A percentile compares a stretch with the other conserved stretches of the same genome.
Evolutionary conservation across 2,113 vertebrate species (phyloP).

Genomic region (Poecilia latipinna): DNA sequence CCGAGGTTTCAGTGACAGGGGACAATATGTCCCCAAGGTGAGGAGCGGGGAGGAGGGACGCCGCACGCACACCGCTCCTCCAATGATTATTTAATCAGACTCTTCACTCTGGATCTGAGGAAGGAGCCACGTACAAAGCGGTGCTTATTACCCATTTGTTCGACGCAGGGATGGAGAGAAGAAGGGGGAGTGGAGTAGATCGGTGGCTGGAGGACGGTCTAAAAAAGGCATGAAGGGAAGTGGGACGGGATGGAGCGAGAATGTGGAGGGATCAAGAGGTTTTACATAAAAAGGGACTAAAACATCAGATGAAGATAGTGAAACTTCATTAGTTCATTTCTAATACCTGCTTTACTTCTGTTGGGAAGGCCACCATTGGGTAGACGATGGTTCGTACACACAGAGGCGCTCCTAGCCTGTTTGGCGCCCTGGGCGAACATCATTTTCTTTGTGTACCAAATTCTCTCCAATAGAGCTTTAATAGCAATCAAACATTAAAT

Average conservation of each 20-base stretch:
- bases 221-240: neutral
- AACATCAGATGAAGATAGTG: too few species aligned
- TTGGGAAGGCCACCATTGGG: neutral
- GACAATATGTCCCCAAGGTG: slow-evolving; percentile 99
- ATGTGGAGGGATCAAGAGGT: neutral
- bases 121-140: slow-evolving; percentile 76
- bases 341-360: neutral
- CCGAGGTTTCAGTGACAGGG: slow-evolving; percentile 98
- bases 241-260: neutral
- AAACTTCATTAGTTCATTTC: neutral
- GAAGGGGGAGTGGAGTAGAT: slow-evolving; percentile 20
- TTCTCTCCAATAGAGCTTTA: too few species aligned
- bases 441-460: too few species aligned
- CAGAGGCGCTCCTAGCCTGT: neutral
- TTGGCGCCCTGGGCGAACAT: too few species aligned
- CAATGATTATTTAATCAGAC: slow-evolving; percentile 98
- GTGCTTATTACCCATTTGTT: slow-evolving; percentile 75
- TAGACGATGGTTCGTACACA: neutral
- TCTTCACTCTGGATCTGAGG: slow-evolving; percentile 74
- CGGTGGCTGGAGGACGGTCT: slow-evolving; percentile 16
- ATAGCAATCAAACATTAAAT: too few species aligned
- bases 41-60: slow-evolving; percentile 93
- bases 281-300: neutral
- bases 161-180: slow-evolving; percentile 40
- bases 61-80: slow-evolving; percentile 86